phyloP scores from a whole-genome alignment of 64 coral and sea anemone genomes.

The Trachythela sp. region DNA sequence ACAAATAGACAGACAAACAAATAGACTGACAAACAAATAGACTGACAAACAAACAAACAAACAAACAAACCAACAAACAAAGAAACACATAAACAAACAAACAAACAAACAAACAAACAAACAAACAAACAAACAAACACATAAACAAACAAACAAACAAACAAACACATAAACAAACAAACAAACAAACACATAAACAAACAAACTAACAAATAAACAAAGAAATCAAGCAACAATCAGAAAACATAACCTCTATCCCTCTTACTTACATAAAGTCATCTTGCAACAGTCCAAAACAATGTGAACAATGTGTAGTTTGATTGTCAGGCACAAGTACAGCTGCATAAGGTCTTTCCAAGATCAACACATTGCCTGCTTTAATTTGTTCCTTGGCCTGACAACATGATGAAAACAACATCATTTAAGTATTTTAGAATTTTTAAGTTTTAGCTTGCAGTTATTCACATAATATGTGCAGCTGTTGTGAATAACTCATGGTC shows the following conservation, averaged over 20 bases:
- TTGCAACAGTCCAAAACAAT: constrained; percentile 4
- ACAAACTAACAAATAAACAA: neutral
- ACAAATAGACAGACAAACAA: neutral
- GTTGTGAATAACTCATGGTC: too few species aligned
- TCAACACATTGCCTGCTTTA: constrained; percentile 17
- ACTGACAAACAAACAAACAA: too few species aligned
- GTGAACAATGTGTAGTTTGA: neutral
- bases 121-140: too few species aligned
- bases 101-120: too few species aligned
- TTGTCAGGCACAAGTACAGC: neutral
- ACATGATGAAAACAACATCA: neutral
- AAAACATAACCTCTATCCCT: too few species aligned
- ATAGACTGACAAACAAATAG: too few species aligned
- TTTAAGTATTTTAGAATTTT: neutral
- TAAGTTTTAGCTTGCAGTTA: too few species aligned
- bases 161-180: too few species aligned
- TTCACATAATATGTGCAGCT: neutral
- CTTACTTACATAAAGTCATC: neutral
- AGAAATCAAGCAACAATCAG: neutral
- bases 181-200: too few species aligned
- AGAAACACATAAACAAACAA: too few species aligned
- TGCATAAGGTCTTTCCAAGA: neutral
- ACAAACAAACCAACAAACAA: too few species aligned
- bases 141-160: too few species aligned
- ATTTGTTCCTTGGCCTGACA: neutral